Percentiles rank a stretch among this genome's conserved stretches.
Conservation (phyloP, 2,888 invertebrate species). For the Ormyrus thymus region DNA sequence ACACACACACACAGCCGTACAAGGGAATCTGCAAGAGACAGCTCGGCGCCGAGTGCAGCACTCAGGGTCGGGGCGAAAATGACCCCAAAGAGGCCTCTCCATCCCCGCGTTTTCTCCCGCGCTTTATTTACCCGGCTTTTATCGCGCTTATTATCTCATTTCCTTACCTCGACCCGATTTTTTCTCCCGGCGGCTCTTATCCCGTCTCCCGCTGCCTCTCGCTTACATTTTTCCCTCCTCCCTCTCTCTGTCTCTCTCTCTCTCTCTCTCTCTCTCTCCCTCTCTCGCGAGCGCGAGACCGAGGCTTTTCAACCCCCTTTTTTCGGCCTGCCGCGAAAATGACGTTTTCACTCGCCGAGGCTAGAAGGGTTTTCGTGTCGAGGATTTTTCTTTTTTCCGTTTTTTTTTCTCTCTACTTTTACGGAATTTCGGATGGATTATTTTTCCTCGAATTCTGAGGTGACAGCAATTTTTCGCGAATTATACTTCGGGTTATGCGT, state of each 20-base stretch:
- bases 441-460: too few species aligned
- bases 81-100: constrained; percentile 20
- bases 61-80: constrained; percentile 18
- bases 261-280: background rate
- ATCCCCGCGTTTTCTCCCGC: background rate
- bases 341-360: background rate
- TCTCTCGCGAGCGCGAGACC: background rate
- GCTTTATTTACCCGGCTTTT: constrained; percentile 51
- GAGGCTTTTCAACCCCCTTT: too few species aligned
- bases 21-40: background rate
- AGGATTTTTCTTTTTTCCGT: background rate
- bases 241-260: background rate
- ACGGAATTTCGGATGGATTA: too few species aligned
- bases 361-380: background rate
- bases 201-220: background rate
- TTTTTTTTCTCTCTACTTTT: background rate
- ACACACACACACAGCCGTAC: background rate
- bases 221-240: constrained; percentile 16
- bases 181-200: background rate
- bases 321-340: constrained; percentile 1
- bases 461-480: too few species aligned
- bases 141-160: constrained; percentile 55
- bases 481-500: too few species aligned
- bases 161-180: constrained; percentile 52
- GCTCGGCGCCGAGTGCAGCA: background rate